These are phyloP conservation scores for Trilocha varians DNA, from an alignment of 2,888 invertebrate genomes.

Conservation along the genomic window DNA sequence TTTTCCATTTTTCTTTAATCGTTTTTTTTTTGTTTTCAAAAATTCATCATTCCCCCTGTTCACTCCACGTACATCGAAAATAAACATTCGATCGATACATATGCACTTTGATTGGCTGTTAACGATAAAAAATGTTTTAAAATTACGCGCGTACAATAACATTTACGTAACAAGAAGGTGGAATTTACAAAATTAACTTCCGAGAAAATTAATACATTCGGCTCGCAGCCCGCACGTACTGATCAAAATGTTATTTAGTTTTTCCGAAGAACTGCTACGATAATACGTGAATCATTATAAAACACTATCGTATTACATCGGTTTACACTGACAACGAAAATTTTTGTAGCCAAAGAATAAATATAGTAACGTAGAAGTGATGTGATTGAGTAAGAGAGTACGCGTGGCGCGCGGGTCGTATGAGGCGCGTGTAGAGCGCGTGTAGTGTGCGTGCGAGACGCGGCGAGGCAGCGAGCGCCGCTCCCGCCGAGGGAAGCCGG, in stretches of 20 bases:
- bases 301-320: constrained; percentile 59
- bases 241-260: background rate
- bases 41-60: constrained; percentile 24
- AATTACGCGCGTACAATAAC: constrained; percentile 13
- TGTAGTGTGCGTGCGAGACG: constrained; percentile 31
- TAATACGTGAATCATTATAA: constrained; percentile 51
- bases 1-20: constrained; percentile 22
- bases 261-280: background rate
- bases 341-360: constrained; percentile 32
- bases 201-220: constrained; percentile 24
- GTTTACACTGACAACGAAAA: constrained; percentile 64
- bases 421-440: constrained; percentile 41
- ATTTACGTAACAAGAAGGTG: constrained; percentile 8
- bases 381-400: constrained; percentile 54
- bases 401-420: constrained; percentile 42
- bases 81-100: constrained; percentile 11
- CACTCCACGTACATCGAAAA: constrained; percentile 13
- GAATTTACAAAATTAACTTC: constrained; percentile 24
- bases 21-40: constrained; percentile 25
- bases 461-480: background rate
- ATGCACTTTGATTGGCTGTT: background rate
- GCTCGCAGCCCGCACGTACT: constrained; percentile 15
- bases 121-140: constrained; percentile 12
- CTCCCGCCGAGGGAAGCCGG: constrained; percentile 8
- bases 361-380: constrained; percentile 43